Conservation (phyloP, 1,140 invertebrate genomes). For the Brachionus asplanchnoidis region DNA sequence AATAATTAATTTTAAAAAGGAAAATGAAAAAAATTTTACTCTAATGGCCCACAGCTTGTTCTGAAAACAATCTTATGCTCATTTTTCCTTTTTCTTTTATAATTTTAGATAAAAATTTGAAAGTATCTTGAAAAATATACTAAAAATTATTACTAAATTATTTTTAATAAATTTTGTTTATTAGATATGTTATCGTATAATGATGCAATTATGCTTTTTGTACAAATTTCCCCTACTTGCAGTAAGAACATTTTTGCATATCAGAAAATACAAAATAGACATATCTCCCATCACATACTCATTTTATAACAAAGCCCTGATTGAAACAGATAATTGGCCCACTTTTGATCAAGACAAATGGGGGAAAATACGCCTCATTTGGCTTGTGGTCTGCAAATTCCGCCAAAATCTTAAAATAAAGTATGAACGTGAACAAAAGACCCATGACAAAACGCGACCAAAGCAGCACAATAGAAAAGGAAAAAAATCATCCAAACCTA, state of each 20-base stretch:
- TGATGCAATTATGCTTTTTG: slow-evolving; percentile 96
- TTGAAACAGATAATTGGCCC: slow-evolving; percentile 9
- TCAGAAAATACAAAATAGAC: slow-evolving; percentile 87
- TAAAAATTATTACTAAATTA: not conserved
- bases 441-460: not conserved
- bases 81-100: no score
- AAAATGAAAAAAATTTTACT: no score
- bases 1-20: no score
- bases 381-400: not conserved
- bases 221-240: slow-evolving; percentile 87
- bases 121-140: no score
- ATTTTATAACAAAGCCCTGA: slow-evolving; percentile 63
- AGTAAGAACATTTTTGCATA: slow-evolving; percentile 85
- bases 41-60: no score
- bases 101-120: no score
- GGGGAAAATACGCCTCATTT: not conserved
- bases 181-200: slow-evolving; percentile 88
- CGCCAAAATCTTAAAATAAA: not conserved
- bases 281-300: slow-evolving; percentile 97
- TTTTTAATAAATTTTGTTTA: slow-evolving; percentile 42
- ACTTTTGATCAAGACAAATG: slow-evolving; percentile 35
- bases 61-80: no score
- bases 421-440: not conserved
- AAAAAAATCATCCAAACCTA: not conserved
- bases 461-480: not conserved